Conservation (phyloP, 2,797 vertebrate species). For the Saguinus oedipus region DNA sequence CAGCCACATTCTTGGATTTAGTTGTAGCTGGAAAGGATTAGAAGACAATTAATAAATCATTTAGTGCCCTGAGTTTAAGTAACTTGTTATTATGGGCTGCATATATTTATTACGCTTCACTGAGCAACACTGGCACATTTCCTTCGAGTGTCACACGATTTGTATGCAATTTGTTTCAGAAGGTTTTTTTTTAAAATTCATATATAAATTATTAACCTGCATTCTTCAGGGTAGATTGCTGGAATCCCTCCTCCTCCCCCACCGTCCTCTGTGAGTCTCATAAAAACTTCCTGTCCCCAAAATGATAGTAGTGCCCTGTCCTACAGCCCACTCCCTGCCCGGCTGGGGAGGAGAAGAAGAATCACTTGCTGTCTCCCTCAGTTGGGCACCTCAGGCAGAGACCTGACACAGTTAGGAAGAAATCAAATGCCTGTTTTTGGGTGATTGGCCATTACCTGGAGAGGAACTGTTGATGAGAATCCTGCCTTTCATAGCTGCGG, state of each 20-base stretch:
- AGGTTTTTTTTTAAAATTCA: constrained; percentile 32
- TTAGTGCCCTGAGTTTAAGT: constrained; percentile 76
- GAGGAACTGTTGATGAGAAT: neutral
- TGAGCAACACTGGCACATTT: constrained; percentile 68
- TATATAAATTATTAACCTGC: constrained; percentile 74
- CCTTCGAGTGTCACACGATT: constrained; percentile 68
- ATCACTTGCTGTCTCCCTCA: neutral
- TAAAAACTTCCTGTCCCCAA: constrained; percentile 24
- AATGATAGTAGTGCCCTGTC: neutral
- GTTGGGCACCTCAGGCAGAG: neutral
- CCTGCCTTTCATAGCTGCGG: neutral
- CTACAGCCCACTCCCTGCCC: neutral
- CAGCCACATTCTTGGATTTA: neutral
- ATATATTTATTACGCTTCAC: constrained; percentile 73
- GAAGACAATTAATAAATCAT: constrained; percentile 80
- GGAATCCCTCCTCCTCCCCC: neutral
- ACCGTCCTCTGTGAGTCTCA: neutral
- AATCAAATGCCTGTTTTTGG: neutral
- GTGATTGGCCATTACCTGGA: neutral
- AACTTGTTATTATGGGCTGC: constrained; percentile 77
- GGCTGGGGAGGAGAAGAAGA: neutral
- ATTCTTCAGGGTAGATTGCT: constrained; percentile 57
- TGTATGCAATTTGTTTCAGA: constrained; percentile 70
- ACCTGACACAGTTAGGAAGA: neutral
- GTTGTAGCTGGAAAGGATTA: constrained; percentile 58